Evolutionary conservation across 2,113 vertebrate genomes (phyloP), one percentile per base, ranked within the genome.

Genomic region (Myiozetetes cayanensis): DNA sequence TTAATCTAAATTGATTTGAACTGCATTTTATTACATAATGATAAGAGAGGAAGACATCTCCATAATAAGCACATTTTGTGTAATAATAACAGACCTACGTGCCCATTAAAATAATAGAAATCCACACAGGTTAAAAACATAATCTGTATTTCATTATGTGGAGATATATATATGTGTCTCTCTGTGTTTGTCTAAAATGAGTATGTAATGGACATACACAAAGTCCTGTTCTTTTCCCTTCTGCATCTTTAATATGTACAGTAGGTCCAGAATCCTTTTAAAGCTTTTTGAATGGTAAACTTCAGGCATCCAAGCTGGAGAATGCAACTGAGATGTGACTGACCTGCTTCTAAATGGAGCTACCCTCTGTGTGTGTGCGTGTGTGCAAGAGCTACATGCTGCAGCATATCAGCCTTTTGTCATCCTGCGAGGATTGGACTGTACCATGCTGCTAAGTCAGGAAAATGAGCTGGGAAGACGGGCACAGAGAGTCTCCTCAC

Each of bases 381-480:
- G 19, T 35, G 56, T 93, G 68, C 72, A 67, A 56, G 76, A 96
- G 97, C 98, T 98, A 96, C 97, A 96, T 99, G 99, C 99, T 96
- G 98, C 98, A 98, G 98, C 98, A 87, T 96, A 98, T 98, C 98
- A 96, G 98, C 97, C 98, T 96, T 97, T 98, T 99, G 98, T 99
- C 98, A 98, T 87, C 87, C 98, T 98, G 98, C 98, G 98, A 98
- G 92, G 95, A 91, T 94, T 96, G 96, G 98, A 98, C 96, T 86
- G 96, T 98, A 98, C 98, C 97, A 98, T 97, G 97, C 96, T 97
- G 98, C 96, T 96, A 90, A 98, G 96, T 77, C 93, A 97, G 97
- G 95, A 97, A 96, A 94, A 89, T 12, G 92, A 96, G 95, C 94
- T 31, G 63, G 85, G 76, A 89, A 68, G 56, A 76, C 28, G 1